These are phyloP conservation scores for Cataglyphis hispanica DNA, from an alignment of 1,140 invertebrate species.

Conservation along the genomic window DNA sequence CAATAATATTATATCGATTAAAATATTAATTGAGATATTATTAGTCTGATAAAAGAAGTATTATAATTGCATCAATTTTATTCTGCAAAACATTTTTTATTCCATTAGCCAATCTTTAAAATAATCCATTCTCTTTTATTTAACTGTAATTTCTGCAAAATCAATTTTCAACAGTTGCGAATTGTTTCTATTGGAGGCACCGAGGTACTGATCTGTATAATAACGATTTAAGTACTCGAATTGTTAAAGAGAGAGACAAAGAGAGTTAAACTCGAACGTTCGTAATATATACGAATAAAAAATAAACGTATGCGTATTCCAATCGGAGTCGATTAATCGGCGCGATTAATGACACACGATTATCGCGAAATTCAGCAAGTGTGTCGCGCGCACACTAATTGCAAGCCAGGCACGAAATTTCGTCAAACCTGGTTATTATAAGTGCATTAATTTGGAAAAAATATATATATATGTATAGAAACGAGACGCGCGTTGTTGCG, in stretches of 20 bases:
- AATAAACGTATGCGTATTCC: conserved; percentile 11
- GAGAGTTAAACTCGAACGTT: background rate
- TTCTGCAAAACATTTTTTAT: background rate
- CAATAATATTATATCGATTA: too few species aligned
- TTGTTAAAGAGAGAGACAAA: background rate
- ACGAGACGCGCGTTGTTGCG: conserved; percentile 15
- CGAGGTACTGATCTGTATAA: background rate
- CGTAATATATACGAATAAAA: background rate
- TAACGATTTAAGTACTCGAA: conserved; percentile 30
- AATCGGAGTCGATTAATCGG: conserved; percentile 39
- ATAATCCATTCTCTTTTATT: background rate
- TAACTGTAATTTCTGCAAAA: background rate
- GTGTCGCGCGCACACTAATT: conserved; percentile 38
- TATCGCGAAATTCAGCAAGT: conserved; percentile 29
- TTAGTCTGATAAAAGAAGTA: background rate
- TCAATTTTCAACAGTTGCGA: background rate
- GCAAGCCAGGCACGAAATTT: conserved; percentile 32
- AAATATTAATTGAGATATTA: background rate
- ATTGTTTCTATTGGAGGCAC: background rate
- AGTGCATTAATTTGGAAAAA: conserved; percentile 40
- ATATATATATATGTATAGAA: background rate
- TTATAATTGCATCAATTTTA: background rate
- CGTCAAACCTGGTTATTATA: conserved; percentile 44
- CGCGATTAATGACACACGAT: conserved; percentile 24
- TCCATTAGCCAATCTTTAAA: background rate